These are phyloP conservation scores for Sigmodon hispidus DNA, from an alignment of 2,113 vertebrate species.

Conservation along the genomic window DNA sequence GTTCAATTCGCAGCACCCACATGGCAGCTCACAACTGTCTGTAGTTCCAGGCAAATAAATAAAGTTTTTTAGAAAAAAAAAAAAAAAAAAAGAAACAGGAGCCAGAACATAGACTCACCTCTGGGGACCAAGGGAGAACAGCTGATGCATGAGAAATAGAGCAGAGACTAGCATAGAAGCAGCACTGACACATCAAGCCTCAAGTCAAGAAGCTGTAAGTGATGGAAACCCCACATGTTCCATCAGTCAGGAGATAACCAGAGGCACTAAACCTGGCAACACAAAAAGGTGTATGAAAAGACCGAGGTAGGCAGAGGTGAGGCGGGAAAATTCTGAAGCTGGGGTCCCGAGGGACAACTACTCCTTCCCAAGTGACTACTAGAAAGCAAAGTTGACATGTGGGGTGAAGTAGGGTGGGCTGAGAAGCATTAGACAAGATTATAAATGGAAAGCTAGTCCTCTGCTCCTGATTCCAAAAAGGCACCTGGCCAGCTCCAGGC, in stretches of 20 bases:
- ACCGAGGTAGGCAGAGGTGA: not conserved
- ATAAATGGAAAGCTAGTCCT: not conserved
- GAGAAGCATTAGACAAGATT: not conserved
- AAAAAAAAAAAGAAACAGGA: not conserved
- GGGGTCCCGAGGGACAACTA: not conserved
- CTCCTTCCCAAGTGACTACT: not conserved
- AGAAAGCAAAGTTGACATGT: not conserved
- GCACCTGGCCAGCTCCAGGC: not conserved
- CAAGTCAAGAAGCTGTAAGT: not conserved
- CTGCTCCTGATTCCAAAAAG: not conserved
- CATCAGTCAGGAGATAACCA: not conserved
- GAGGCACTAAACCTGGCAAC: not conserved
- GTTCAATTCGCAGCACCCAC: no score
- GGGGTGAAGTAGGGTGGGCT: not conserved
- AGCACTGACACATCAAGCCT: no score
- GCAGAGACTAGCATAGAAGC: not conserved
- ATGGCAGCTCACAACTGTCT: no score
- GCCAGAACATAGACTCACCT: not conserved
- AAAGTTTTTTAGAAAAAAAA: no score
- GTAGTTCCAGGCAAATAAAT: no score
- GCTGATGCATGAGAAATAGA: accelerated
- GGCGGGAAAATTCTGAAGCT: not conserved
- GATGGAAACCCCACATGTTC: not conserved
- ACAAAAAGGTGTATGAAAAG: not conserved
- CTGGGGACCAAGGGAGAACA: accelerated